Base-by-base conservation (phyloP, 2,888 invertebrate species). In the Galerucella nymphaeae region DNA sequence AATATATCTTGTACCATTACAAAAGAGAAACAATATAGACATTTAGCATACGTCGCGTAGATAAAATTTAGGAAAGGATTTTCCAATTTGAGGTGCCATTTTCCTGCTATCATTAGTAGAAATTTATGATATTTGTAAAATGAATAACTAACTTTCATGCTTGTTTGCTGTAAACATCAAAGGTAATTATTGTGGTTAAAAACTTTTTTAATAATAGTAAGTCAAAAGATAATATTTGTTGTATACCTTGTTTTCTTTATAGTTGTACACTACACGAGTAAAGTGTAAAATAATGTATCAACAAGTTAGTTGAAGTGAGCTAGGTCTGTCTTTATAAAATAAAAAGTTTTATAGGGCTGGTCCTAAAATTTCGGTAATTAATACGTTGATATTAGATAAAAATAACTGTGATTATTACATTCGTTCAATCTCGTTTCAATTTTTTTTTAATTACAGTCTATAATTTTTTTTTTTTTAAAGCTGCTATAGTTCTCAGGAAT, bases 61-160 rank as follows among this genome's bases (percentile, higher is more conserved):
- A 73, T 16, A 9, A 30, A 45, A 58, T 73, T 58, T 11, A 62
- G 4, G 4, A 42, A 9, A 11, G 61, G 61, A 20, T 73, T 63
- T n/a, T 68, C 16, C n/a, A 73, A 71, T 53, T 63, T 58, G 1
- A 71, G 18, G 41, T 70, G 73, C 75, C 75, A 75, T 61, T 71
- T 75, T 18, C 75, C 75, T 8, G 68, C 71, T 9, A 55, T 20
- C n/a, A 73, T 73, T 42, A 75, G 42, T 9, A 75, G 48, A 13
- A 20, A 69, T 66, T 62, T 70, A 20, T 73, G 73, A n/a, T 57
- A 71, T 30, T 65, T 66, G n/a, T 30, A 66, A 30, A 71, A 71
- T 16, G 71, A 71, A 61, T 66, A 59, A 41, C 42, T 16, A 14
- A 66, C 57, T 13, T 61, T 65, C 66, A 71, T 71, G 23, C 2